phyloP scores from a whole-genome alignment of 2,113 vertebrate genomes.

The Lepisosteus osseus region DNA sequence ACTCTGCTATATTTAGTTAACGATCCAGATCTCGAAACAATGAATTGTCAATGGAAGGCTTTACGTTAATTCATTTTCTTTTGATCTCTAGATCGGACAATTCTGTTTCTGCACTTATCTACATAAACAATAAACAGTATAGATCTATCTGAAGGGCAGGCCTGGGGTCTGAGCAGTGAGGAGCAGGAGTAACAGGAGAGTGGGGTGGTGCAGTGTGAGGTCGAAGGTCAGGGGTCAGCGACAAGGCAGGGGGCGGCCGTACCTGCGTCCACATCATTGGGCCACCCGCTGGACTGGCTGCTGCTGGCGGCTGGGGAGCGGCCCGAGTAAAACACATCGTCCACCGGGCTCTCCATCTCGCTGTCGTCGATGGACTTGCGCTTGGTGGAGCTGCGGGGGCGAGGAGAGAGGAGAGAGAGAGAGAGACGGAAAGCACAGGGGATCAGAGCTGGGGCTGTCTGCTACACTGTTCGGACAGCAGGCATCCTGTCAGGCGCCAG shows the following conservation, averaged over 20 bases:
- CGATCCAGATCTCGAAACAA: too few species aligned
- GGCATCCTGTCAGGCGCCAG: too few species aligned
- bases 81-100: too few species aligned
- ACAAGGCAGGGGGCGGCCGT: constrained; percentile 26
- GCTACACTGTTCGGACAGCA: too few species aligned
- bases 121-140: too few species aligned
- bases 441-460: not conserved
- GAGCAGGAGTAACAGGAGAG: not conserved
- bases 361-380: constrained; percentile 93
- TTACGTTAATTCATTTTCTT: too few species aligned
- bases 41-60: too few species aligned
- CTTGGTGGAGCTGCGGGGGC: constrained; percentile 79
- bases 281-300: constrained; percentile 88
- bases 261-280: constrained; percentile 91
- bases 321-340: constrained; percentile 91
- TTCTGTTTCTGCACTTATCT: too few species aligned
- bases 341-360: constrained; percentile 92
- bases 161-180: too few species aligned
- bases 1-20: too few species aligned
- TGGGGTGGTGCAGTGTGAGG: constrained; percentile 3
- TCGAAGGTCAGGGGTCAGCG: not conserved
- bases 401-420: constrained; percentile 11
- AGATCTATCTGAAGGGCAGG: too few species aligned
- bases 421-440: not conserved
- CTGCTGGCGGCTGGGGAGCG: constrained; percentile 85